Base-by-base conservation (phyloP, 2,113 vertebrate genomes). In the Forbesichthys agassizii region DNA sequence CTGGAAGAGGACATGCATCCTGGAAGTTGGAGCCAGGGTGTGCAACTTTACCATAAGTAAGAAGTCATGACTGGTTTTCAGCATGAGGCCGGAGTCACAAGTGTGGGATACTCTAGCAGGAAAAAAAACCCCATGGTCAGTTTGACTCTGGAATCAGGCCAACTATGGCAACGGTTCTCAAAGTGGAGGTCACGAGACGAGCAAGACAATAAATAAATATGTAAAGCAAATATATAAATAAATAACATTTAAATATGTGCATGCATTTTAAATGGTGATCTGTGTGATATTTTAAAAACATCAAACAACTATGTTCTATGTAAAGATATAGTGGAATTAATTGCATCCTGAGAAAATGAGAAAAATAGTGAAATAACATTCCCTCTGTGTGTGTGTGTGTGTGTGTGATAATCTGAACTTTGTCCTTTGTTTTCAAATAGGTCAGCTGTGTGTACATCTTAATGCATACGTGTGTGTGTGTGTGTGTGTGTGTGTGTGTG, bases 1-100 rank as follows among this genome's bases (percentile, higher is more conserved):
- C 68, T 9, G 12, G 10, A 9, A 42, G 14, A 54, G 51, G 68
- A 78, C 51, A 14, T 16, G 52, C 66, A 63, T 90, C 80, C 86
- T 80, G 80, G 58, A 74, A 48, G 49, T 7, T 11, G 11, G 5
- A 52, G 3, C 49, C 49, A 52, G 49, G 8, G 49, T 4, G 10
- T 52, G 49, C 1, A 12, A 11, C 49, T 6, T 42, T 42, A 42
- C 59, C 12, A 65, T 56, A 69, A 69, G 73, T 71, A 80, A 66
- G 52, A 54, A n/a, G 5, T 49, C 8, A 14, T n/a, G 14, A 49
- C 1, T 0, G n/a, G 48, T 16, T 55, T 33, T 57, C n/a, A 42
- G 36, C 47, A 42, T 27, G 36, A 42, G 36, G 36, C 5, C 36
- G 7, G 7, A 7, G 7, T 46, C 9, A 52, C 48, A 9, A 47